phyloP scores from a whole-genome alignment of 2,113 vertebrate genomes.

The Daphoenositta chrysoptera region DNA sequence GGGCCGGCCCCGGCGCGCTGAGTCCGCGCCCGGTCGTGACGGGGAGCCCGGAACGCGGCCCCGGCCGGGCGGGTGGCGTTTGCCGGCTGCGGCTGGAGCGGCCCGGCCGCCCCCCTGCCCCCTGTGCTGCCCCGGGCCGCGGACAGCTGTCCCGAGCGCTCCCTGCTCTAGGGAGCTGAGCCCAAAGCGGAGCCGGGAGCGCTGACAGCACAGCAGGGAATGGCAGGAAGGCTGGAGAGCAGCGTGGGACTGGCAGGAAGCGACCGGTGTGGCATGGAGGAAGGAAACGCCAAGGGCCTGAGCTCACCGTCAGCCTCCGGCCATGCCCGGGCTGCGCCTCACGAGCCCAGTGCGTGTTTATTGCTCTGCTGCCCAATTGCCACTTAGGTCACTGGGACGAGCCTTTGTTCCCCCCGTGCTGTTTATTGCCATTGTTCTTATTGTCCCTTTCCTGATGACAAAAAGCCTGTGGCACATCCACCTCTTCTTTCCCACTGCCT shows the following conservation, averaged over 20 bases:
- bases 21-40: background rate
- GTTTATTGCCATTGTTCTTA: fast-evolving
- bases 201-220: fast-evolving
- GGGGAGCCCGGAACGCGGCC: background rate
- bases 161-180: background rate
- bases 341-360: background rate
- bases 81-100: background rate
- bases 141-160: fast-evolving
- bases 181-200: fast-evolving
- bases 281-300: conserved; percentile 30
- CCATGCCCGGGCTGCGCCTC: background rate
- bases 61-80: background rate
- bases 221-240: no score
- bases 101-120: fast-evolving
- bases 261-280: fast-evolving
- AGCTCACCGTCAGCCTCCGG: background rate
- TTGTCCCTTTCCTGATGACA: background rate
- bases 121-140: no score
- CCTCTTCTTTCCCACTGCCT: background rate
- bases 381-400: background rate
- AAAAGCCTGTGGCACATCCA: background rate
- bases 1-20: background rate
- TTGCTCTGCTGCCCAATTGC: background rate
- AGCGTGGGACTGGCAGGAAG: no score
- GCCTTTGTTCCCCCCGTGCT: background rate